phyloP scores from a whole-genome alignment of 2,797 vertebrate species.

The Chelonia mydas region DNA sequence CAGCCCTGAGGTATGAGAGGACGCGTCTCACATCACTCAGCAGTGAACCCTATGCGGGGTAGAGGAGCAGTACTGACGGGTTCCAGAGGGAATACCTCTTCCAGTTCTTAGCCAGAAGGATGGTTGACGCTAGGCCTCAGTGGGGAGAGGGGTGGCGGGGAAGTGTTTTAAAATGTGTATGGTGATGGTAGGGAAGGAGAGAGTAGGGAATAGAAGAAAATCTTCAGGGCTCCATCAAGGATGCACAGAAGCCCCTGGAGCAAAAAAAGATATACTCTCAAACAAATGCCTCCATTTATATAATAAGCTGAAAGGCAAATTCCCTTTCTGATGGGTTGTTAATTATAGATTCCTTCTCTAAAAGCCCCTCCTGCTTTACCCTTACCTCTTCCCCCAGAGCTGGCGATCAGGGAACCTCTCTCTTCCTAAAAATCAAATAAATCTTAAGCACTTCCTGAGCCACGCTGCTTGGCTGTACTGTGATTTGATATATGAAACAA shows the following conservation, averaged over 20 bases:
- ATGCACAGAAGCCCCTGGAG: conserved; percentile 45
- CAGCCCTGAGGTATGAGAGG: background rate
- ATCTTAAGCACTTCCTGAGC: conserved; percentile 64
- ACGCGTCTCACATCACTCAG: background rate
- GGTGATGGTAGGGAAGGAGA: background rate
- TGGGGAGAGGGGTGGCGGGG: background rate
- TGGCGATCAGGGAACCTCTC: conserved; percentile 54
- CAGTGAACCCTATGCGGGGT: rapidly evolving
- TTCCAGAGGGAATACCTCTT: background rate
- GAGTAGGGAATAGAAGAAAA: conserved; percentile 51
- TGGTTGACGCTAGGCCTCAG: background rate
- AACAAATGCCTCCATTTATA: conserved; percentile 56
- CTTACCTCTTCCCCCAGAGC: conserved; percentile 52
- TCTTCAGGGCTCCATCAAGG: conserved; percentile 31
- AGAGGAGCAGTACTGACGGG: background rate
- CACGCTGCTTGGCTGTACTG: conserved; percentile 63
- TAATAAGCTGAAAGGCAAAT: conserved; percentile 69
- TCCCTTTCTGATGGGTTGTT: conserved; percentile 62
- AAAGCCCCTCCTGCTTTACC: conserved; percentile 61
- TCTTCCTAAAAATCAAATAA: conserved; percentile 68
- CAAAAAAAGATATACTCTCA: conserved; percentile 28
- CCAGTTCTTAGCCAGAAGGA: background rate
- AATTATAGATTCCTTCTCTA: conserved; percentile 72
- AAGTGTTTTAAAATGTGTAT: background rate
- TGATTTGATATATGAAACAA: conserved; percentile 52